Evolutionary conservation across 2,113 vertebrate species (phyloP).

Genomic region (Phyllostomus hastatus): DNA sequence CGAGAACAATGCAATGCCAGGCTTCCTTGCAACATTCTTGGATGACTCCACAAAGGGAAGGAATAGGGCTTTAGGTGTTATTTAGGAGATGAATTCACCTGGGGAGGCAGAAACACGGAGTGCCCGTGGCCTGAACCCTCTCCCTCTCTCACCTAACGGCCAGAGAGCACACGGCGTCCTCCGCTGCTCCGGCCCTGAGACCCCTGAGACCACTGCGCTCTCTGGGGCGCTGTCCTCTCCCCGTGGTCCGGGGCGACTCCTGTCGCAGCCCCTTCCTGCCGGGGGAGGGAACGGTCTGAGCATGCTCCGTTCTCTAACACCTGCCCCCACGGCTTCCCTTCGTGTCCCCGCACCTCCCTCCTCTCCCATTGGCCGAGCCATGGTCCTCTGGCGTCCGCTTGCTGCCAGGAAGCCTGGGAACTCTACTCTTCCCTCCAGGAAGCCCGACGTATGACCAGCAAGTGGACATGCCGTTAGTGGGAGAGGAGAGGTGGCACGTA

Average conservation of each 20-base stretch:
- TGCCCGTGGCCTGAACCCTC: neutral
- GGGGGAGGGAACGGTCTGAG: neutral
- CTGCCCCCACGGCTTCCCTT: neutral
- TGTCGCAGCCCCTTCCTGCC: accelerated
- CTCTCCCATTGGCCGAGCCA: accelerated
- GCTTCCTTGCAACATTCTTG: neutral
- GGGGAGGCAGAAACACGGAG: neutral
- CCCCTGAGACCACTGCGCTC: accelerated
- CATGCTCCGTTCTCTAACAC: accelerated
- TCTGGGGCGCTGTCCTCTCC: no score
- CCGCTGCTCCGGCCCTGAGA: neutral
- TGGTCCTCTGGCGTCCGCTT: neutral
- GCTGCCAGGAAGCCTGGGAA: neutral
- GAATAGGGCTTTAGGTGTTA: neutral
- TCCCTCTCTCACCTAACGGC: neutral
- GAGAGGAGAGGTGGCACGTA: neutral
- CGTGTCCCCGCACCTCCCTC: neutral
- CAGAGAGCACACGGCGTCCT: accelerated
- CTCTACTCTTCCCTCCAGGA: neutral
- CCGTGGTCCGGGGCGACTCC: accelerated
- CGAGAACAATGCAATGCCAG: neutral
- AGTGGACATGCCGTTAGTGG: neutral
- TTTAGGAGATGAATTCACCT: neutral
- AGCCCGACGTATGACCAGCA: neutral
- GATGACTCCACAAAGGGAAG: neutral